phyloP scores from a whole-genome alignment of 1,140 invertebrate genomes.

The Orius laevigatus region DNA sequence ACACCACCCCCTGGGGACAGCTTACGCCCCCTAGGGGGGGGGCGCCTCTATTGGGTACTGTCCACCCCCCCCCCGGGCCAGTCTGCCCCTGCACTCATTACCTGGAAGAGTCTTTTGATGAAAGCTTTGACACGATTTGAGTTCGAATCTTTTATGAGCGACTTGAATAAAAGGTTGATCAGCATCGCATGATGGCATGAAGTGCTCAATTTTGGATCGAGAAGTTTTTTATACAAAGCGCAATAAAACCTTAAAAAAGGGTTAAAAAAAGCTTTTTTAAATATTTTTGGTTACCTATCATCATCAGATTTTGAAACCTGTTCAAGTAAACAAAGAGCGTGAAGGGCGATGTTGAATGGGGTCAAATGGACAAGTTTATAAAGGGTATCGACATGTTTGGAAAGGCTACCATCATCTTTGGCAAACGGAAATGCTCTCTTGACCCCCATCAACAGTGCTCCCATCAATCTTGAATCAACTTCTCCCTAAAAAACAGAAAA shows the following conservation, averaged over 20 bases:
- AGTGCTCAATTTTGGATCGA: slow-evolving; percentile 54
- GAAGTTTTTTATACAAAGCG: slow-evolving; percentile 74
- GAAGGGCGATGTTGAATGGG: slow-evolving; percentile 66
- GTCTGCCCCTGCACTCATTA: slow-evolving; percentile 30
- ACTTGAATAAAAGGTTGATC: slow-evolving; percentile 73
- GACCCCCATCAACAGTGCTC: slow-evolving; percentile 71
- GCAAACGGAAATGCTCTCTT: slow-evolving; percentile 73
- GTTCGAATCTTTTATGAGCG: slow-evolving; percentile 62
- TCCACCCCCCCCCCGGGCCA: no score
- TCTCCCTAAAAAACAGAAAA: slow-evolving; percentile 45
- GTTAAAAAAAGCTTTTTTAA: slow-evolving; percentile 10
- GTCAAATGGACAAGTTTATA: slow-evolving; percentile 79
- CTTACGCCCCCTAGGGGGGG: no score
- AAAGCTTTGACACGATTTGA: slow-evolving; percentile 60
- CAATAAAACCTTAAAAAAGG: slow-evolving; percentile 55
- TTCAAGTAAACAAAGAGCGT: slow-evolving; percentile 70
- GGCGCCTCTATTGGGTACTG: no score
- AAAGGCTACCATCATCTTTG: slow-evolving; percentile 37
- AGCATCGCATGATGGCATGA: slow-evolving; percentile 66
- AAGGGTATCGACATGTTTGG: slow-evolving; percentile 61
- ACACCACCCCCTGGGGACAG: no score
- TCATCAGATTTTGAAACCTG: slow-evolving; percentile 53
- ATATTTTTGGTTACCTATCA: slow-evolving; percentile 31
- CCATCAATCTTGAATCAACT: slow-evolving; percentile 82
- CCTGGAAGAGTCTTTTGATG: slow-evolving; percentile 76